Conservation (phyloP, 1,140 invertebrate species). For the Mylabris phalerata region DNA sequence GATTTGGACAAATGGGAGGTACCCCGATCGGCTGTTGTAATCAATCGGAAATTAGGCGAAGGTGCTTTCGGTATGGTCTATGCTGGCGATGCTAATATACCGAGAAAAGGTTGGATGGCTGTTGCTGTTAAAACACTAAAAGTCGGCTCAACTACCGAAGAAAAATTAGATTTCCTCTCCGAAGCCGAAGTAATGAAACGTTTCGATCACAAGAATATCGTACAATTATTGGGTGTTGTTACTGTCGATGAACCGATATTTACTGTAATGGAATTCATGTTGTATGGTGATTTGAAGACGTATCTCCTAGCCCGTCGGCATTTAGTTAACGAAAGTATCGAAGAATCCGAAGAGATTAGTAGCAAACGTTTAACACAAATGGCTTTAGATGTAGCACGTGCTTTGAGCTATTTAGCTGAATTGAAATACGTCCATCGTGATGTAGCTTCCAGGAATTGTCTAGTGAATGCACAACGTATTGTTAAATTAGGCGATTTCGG, state of each 20-base stretch:
- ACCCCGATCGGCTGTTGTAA: constrained; percentile 72
- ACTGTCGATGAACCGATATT: constrained; percentile 78
- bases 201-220: constrained; percentile 86
- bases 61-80: constrained; percentile 87
- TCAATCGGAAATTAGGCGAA: constrained; percentile 82
- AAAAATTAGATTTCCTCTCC: constrained; percentile 88
- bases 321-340: constrained; percentile 64
- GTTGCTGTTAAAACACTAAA: constrained; percentile 91
- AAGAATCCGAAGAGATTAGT: constrained; percentile 70
- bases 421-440: constrained; percentile 82
- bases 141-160: constrained; percentile 69
- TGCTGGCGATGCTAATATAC: constrained; percentile 71
- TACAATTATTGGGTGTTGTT: constrained; percentile 79
- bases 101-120: constrained; percentile 68
- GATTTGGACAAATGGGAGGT: constrained; percentile 82
- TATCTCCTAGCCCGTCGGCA: constrained; percentile 77
- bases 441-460: constrained; percentile 80
- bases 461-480: constrained; percentile 71
- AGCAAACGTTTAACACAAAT: constrained; percentile 73
- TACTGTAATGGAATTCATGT: constrained; percentile 90
- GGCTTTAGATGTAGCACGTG: constrained; percentile 79
- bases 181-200: constrained; percentile 90
- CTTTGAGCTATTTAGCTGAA: constrained; percentile 72
- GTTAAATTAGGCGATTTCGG: constrained; percentile 91
- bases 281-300: constrained; percentile 87